phyloP scores from a whole-genome alignment of 2,797 vertebrate species.

The Muscicapa striata region DNA sequence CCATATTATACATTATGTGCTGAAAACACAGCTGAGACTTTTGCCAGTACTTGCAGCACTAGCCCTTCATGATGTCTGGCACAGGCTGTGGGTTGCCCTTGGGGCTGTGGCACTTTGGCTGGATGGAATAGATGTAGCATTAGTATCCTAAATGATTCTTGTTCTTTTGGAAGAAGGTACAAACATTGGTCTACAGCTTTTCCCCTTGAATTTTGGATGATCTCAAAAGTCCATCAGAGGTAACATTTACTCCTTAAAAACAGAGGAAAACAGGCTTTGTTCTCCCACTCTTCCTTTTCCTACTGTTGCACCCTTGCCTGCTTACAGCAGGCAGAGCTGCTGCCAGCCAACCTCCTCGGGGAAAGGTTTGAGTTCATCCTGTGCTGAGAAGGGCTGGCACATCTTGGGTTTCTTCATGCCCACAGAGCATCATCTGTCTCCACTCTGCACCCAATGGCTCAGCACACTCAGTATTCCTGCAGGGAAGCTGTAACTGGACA shows the following conservation, averaged over 20 bases:
- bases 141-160: background rate
- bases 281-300: background rate
- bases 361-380: no score
- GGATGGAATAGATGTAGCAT: rapidly evolving
- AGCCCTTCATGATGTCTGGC: background rate
- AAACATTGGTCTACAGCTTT: background rate
- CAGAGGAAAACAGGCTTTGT: background rate
- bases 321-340: background rate
- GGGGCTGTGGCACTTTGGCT: rapidly evolving
- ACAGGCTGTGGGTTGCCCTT: background rate
- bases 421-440: background rate
- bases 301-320: background rate
- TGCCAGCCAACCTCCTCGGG: background rate
- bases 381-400: background rate
- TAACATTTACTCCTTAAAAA: background rate
- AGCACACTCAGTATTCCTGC: background rate
- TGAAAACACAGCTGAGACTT: background rate
- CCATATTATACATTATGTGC: rapidly evolving
- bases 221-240: background rate
- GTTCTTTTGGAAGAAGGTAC: background rate
- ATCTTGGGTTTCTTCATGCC: slow-evolving; percentile 26
- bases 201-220: background rate
- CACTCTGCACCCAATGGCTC: background rate
- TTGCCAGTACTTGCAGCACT: background rate
- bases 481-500: background rate